Percentiles rank a stretch among this genome's conserved stretches.
Evolutionary conservation across 2,113 vertebrate genomes (phyloP).

Genomic region (Lasiurus cinereus): DNA sequence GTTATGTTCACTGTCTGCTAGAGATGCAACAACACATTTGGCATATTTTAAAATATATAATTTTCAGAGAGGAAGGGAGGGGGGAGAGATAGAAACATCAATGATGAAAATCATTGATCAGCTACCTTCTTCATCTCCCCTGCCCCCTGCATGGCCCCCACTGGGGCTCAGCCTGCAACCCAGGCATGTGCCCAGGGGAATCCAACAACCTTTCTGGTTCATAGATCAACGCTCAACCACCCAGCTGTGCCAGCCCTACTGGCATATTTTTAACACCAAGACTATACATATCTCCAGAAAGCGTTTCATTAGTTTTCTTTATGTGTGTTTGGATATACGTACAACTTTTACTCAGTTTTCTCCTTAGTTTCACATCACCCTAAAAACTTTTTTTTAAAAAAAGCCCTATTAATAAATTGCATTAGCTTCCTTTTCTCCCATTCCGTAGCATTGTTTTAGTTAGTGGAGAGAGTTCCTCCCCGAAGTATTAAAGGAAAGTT

Average conservation of each 20-base stretch:
- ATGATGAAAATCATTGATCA: no score
- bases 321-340: neutral
- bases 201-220: no score
- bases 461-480: neutral
- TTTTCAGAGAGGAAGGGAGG: no score
- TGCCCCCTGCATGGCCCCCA: no score
- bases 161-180: no score
- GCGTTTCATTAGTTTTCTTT: neutral
- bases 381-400: neutral
- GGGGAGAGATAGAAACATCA: no score
- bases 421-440: constrained; percentile 40
- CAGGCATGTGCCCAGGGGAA: no score
- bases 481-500: neutral
- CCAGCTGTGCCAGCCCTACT: neutral
- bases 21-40: neutral
- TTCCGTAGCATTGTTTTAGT: neutral
- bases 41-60: neutral
- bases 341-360: neutral
- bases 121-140: no score
- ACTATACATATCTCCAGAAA: neutral
- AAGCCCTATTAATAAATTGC: neutral
- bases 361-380: neutral
- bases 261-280: neutral
- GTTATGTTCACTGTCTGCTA: neutral
- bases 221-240: no score